Evolutionary conservation across 2,113 vertebrate species (phyloP).

Genomic region (Syngnathus floridae): DNA sequence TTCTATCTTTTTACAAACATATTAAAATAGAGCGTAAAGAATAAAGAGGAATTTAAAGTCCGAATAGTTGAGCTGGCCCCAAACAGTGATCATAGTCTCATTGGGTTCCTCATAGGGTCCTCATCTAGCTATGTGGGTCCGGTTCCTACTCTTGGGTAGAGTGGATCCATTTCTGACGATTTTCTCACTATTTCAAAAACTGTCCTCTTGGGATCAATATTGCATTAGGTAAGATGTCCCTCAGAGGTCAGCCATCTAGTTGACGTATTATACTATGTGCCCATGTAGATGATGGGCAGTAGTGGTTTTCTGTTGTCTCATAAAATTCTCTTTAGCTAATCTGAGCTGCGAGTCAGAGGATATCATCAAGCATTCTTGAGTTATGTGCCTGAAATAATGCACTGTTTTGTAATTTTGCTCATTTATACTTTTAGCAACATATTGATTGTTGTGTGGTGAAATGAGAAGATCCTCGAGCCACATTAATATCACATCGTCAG

Average conservation of each 20-base stretch:
- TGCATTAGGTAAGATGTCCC: not conserved
- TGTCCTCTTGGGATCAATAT: too few species aligned
- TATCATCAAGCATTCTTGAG: not conserved
- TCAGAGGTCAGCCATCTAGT: not conserved
- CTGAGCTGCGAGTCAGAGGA: not conserved
- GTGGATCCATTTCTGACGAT: too few species aligned
- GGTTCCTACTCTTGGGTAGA: too few species aligned
- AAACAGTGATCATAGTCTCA: too few species aligned
- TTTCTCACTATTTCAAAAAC: too few species aligned
- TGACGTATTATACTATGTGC: not conserved
- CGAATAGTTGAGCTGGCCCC: not conserved
- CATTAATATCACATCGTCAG: slow-evolving; percentile 20
- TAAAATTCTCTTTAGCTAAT: not conserved
- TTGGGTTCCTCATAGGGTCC: too few species aligned
- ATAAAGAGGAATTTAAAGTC: too few species aligned
- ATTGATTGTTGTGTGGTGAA: not conserved
- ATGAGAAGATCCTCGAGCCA: not conserved
- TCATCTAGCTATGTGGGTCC: too few species aligned
- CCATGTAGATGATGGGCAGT: not conserved
- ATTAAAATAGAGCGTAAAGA: too few species aligned
- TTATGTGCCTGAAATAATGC: not conserved
- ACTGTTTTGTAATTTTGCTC: not conserved
- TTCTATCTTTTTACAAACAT: too few species aligned
- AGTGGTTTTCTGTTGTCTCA: not conserved
- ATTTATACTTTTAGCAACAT: not conserved